Evolutionary conservation across 2,113 vertebrate species (phyloP).

Genomic region (Dendrocopos noguchii): DNA sequence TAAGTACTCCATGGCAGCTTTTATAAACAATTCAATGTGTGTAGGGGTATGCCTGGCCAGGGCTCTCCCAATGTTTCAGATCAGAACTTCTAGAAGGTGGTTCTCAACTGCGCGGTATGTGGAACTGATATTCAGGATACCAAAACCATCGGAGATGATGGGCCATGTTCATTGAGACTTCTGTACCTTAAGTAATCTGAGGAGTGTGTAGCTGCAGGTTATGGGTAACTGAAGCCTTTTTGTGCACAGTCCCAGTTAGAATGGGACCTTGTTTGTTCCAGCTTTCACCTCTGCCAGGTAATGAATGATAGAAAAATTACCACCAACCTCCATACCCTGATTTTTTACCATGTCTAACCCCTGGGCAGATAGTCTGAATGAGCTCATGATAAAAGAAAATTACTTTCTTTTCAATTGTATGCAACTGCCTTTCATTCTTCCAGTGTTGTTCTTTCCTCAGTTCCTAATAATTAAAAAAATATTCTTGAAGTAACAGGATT

Average conservation of each 20-base stretch:
- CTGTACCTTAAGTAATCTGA: background rate
- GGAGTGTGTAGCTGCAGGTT: accelerated
- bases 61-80: background rate
- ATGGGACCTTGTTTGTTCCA: background rate
- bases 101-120: background rate
- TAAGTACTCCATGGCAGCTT: background rate
- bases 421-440: background rate
- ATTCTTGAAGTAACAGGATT: background rate
- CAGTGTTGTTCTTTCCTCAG: background rate
- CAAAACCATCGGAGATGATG: background rate
- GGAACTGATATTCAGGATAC: background rate
- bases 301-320: background rate
- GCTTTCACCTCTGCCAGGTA: background rate
- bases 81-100: background rate
- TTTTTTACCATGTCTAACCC: background rate
- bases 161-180: background rate
- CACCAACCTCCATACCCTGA: background rate
- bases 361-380: background rate
- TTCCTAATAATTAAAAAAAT: background rate
- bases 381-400: background rate
- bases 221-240: background rate
- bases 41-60: background rate
- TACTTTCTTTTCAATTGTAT: background rate
- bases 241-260: background rate
- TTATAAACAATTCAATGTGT: background rate